These are phyloP conservation scores for Bubo blakistoni DNA, from an alignment of 2,113 vertebrate species.

Conservation along the genomic window DNA sequence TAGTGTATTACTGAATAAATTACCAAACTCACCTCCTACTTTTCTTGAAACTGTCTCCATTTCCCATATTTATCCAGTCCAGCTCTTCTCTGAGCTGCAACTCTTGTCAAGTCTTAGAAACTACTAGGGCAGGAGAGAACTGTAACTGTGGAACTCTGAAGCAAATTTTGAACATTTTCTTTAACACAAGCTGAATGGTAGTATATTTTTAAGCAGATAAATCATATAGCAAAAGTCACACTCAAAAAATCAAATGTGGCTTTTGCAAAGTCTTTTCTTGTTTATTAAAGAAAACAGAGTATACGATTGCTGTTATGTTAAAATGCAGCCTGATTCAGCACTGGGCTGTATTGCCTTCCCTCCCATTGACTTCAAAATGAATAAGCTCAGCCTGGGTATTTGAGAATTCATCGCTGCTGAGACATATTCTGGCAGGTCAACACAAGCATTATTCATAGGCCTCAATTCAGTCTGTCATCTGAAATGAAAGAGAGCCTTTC, in stretches of 20 bases:
- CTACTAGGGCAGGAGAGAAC: background rate
- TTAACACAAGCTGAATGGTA: background rate
- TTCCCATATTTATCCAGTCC: background rate
- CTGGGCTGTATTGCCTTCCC: slow-evolving; percentile 9
- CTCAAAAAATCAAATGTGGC: background rate
- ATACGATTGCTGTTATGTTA: background rate
- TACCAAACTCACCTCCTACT: slow-evolving; percentile 4
- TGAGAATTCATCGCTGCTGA: slow-evolving; percentile 47
- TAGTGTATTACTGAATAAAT: background rate
- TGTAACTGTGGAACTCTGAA: background rate
- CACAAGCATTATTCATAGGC: slow-evolving; percentile 61
- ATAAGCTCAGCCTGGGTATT: slow-evolving; percentile 45
- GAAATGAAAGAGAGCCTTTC: slow-evolving; percentile 51
- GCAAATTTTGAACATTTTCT: background rate
- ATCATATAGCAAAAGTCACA: background rate
- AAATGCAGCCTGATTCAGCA: slow-evolving; percentile 15
- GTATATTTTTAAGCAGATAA: background rate
- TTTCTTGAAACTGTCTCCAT: slow-evolving; percentile 1
- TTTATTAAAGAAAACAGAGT: background rate
- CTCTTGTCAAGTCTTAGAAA: background rate
- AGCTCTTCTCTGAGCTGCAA: background rate
- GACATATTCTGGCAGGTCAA: slow-evolving; percentile 63
- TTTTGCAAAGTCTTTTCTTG: background rate
- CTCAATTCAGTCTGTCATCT: slow-evolving; percentile 53
- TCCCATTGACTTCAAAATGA: slow-evolving; percentile 54